A percentile compares a stretch with the other conserved stretches of the same genome.
Conservation (phyloP, 2,113 vertebrate genomes). For the Seriola aureovittata region DNA sequence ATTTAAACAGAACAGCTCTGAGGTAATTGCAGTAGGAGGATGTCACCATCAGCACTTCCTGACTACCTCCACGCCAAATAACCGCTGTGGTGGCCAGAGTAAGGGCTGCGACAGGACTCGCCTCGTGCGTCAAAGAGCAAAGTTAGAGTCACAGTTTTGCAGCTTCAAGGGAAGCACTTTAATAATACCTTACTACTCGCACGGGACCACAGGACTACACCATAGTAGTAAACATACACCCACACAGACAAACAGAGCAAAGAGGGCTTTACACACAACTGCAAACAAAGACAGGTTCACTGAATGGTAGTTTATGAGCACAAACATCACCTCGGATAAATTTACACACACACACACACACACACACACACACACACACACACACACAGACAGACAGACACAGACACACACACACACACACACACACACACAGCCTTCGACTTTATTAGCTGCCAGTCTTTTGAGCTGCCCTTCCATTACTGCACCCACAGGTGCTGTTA, state of each 20-base stretch:
- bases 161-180: slow-evolving; percentile 60
- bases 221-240: slow-evolving; percentile 69
- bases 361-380: slow-evolving; percentile 33
- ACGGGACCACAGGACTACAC: slow-evolving; percentile 29
- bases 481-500: slow-evolving; percentile 76
- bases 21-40: slow-evolving; percentile 19
- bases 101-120: slow-evolving; percentile 39
- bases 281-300: slow-evolving; percentile 64
- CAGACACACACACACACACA: slow-evolving; percentile 26
- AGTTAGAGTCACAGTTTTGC: slow-evolving; percentile 50
- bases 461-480: slow-evolving; percentile 73
- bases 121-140: slow-evolving; percentile 41
- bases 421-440: slow-evolving; percentile 34
- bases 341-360: slow-evolving; percentile 25
- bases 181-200: slow-evolving; percentile 70
- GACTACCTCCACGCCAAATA: slow-evolving; percentile 24
- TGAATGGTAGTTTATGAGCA: slow-evolving; percentile 66
- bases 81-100: slow-evolving; percentile 34
- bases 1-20: slow-evolving; percentile 25
- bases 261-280: slow-evolving; percentile 45
- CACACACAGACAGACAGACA: too few relatives aligned
- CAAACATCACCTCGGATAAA: slow-evolving; percentile 47
- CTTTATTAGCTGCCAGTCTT: slow-evolving; percentile 81
- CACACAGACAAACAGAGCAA: slow-evolving; percentile 49
- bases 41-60: slow-evolving; percentile 47